Conservation (phyloP, 92 coral and sea anemone species). For the Chrysogorgia sp. region DNA sequence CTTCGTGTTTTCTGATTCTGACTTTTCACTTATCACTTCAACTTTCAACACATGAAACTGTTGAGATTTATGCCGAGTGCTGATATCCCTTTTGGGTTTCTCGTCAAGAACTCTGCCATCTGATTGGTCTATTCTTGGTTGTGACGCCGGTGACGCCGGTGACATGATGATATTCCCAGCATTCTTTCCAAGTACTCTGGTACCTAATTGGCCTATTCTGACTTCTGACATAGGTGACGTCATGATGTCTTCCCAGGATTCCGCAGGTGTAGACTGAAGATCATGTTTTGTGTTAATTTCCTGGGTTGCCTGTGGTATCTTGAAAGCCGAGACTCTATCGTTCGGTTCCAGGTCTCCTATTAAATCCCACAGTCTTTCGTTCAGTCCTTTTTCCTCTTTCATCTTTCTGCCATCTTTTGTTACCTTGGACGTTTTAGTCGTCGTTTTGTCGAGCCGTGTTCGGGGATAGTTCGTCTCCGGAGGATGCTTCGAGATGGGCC, state of each 20-base stretch:
- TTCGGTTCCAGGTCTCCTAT: constrained; percentile 16
- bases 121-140: constrained; percentile 6
- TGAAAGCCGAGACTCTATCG: background rate
- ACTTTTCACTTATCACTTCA: background rate
- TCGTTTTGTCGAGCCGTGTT: background rate
- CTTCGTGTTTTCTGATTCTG: background rate
- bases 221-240: background rate
- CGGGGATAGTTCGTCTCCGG: background rate
- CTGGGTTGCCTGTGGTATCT: background rate
- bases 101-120: constrained; percentile 15
- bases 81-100: background rate
- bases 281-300: background rate
- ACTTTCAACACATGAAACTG: constrained; percentile 1
- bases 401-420: background rate
- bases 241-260: no score
- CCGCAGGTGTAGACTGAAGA: background rate
- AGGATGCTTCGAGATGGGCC: no score
- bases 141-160: background rate
- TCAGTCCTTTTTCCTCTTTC: background rate
- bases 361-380: constrained; percentile 1
- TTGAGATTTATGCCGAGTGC: background rate
- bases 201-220: constrained; percentile 10
- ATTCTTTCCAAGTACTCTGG: background rate
- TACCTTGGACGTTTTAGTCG: background rate
- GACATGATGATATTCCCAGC: background rate